Percentiles rank a stretch among this genome's conserved stretches.
Evolutionary conservation across 2,888 invertebrate genomes (phyloP).

Genomic region (Psococerastis gibbosa): DNA sequence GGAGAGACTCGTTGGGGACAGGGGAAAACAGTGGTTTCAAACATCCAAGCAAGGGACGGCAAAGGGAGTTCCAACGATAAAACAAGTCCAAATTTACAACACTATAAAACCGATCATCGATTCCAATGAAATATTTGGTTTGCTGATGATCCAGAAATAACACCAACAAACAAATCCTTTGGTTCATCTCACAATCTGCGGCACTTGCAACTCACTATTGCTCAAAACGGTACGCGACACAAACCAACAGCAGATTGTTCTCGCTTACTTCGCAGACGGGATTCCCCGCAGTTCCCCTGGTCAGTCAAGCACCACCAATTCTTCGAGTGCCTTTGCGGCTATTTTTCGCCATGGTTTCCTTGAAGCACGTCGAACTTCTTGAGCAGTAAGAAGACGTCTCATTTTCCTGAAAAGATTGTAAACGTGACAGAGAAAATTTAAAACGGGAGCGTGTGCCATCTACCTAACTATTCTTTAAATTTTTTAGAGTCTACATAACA

Average conservation of each 20-base stretch:
- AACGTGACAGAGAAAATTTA: slow-evolving; percentile 10
- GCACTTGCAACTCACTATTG: too few species aligned
- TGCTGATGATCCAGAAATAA: too few species aligned
- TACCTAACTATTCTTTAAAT: too few species aligned
- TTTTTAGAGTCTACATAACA: slow-evolving; percentile 11
- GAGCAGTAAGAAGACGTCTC: slow-evolving; percentile 57
- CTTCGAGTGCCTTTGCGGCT: slow-evolving; percentile 24
- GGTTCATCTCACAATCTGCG: too few species aligned
- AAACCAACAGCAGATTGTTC: too few species aligned
- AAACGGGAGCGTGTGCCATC: slow-evolving; percentile 1
- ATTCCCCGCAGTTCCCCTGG: slow-evolving; percentile 16
- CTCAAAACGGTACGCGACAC: too few species aligned
- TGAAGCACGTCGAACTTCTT: slow-evolving; percentile 64
- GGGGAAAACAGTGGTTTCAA: neutral
- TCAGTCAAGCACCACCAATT: slow-evolving; percentile 30
- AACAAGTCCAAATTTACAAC: neutral
- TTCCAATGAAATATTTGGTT: too few species aligned
- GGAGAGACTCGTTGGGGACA: too few species aligned
- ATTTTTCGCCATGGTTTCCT: slow-evolving; percentile 65
- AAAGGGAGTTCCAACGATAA: neutral
- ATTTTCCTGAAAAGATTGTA: slow-evolving; percentile 43
- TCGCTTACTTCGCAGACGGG: too few species aligned
- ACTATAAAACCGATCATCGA: neutral
- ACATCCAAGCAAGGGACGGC: neutral
- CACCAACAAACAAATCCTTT: too few species aligned